These are phyloP conservation scores for Drymonia ruficornis DNA, from an alignment of 2,888 invertebrate species.

Conservation along the genomic window DNA sequence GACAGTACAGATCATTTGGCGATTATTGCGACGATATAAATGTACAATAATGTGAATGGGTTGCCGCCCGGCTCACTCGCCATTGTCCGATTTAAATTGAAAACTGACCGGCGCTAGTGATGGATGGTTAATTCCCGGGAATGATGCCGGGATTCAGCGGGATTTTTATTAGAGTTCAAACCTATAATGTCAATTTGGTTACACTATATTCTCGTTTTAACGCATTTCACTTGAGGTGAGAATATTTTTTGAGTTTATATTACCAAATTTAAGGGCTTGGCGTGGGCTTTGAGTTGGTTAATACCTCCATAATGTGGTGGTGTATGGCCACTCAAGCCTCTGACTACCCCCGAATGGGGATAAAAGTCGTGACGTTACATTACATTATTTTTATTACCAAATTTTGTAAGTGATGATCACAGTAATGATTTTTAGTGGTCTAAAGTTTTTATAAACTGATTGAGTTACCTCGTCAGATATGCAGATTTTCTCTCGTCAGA, in stretches of 20 bases:
- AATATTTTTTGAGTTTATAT: no score
- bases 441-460: neutral
- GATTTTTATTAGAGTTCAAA: neutral
- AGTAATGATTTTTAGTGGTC: no score
- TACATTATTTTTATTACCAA: no score
- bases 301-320: no score
- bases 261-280: no score
- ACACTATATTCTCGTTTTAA: neutral
- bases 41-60: conserved; percentile 53
- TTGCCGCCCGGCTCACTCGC: conserved; percentile 43
- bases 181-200: neutral
- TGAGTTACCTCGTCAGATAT: neutral
- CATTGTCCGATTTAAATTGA: conserved; percentile 82
- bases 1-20: conserved; percentile 9
- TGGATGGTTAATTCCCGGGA: conserved; percentile 31
- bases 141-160: neutral
- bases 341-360: no score
- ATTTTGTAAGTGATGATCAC: no score
- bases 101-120: conserved; percentile 67
- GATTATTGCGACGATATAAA: conserved; percentile 47
- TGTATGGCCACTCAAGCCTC: no score
- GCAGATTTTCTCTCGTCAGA: neutral
- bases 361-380: no score
- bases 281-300: no score
- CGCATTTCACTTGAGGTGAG: no score